These are phyloP conservation scores for Euwallacea similis DNA, from an alignment of 1,140 invertebrate genomes.

Conservation along the genomic window DNA sequence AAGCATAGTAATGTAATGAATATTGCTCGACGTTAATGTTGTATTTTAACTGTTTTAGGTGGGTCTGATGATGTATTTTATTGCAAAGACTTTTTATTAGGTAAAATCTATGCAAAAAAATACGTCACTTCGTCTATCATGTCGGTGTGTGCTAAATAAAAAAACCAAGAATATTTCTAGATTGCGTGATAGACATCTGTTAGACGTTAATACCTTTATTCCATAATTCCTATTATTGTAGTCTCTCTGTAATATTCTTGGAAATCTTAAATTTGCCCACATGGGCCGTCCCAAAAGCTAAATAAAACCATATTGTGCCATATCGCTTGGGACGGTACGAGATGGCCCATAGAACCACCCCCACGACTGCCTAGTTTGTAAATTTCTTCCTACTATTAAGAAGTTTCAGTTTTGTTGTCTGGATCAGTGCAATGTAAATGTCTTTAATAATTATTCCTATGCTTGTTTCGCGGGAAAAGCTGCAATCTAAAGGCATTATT, in stretches of 20 bases:
- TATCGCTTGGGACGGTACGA: conserved; percentile 28
- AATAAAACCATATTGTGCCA: conserved; percentile 45
- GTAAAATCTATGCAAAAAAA: too few relatives aligned
- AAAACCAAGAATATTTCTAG: neutral
- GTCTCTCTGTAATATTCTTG: neutral
- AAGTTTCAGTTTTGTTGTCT: conserved; percentile 41
- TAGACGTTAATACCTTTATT: too few relatives aligned
- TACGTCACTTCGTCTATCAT: too few relatives aligned
- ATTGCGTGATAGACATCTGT: neutral
- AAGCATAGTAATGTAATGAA: too few relatives aligned
- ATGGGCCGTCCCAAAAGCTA: neutral
- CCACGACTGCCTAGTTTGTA: conserved; percentile 51
- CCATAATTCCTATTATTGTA: too few relatives aligned
- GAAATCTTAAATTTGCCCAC: neutral
- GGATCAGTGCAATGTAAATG: conserved; percentile 54
- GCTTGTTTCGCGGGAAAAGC: conserved; percentile 19
- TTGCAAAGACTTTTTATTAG: too few relatives aligned
- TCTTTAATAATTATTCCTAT: conserved; percentile 6
- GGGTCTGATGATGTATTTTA: too few relatives aligned
- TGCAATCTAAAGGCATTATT: conserved; percentile 1
- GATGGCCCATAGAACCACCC: conserved; percentile 5
- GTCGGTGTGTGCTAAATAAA: too few relatives aligned
- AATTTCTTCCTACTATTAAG: conserved; percentile 45
- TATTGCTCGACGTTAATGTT: too few relatives aligned
- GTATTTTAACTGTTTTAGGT: too few relatives aligned